phyloP scores from a whole-genome alignment of 2,888 invertebrate genomes.

The Drosophila mettleri region DNA sequence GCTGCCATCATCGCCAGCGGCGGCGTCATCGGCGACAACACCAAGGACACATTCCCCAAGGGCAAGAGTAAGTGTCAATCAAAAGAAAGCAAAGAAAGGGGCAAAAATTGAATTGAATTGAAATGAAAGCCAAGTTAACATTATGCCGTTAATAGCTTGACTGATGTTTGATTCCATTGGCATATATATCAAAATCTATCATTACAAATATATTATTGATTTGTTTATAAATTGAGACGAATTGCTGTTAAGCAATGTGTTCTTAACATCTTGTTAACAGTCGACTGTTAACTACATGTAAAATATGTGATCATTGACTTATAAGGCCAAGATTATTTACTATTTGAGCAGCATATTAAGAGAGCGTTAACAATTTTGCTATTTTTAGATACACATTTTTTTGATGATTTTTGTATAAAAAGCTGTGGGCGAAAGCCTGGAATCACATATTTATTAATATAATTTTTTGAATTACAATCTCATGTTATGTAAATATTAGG shows the following conservation, averaged over 20 bases:
- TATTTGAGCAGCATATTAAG: not conserved
- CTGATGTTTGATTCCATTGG: not conserved
- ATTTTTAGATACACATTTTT: not conserved
- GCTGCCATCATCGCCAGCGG: conserved; percentile 13
- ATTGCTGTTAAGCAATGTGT: no score
- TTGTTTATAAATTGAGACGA: no score
- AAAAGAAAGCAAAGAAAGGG: not conserved
- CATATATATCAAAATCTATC: not conserved
- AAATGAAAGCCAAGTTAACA: not conserved
- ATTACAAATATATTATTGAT: no score
- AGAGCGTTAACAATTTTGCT: not conserved
- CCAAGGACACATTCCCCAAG: conserved; percentile 88
- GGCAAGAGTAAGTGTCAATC: conserved; percentile 90
- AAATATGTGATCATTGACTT: not conserved
- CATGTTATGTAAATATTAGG: not conserved
- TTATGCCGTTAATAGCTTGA: not conserved
- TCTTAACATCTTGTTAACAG: not conserved
- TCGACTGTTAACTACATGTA: not conserved
- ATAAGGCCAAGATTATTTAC: not conserved
- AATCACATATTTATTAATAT: not conserved
- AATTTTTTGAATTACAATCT: not conserved
- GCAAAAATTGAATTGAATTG: no score
- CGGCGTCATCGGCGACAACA: conserved; percentile 44
- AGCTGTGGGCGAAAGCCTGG: not conserved
- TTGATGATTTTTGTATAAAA: not conserved